Base-by-base conservation (phyloP, 1,140 invertebrate genomes). In the Pectinophora gossypiella region DNA sequence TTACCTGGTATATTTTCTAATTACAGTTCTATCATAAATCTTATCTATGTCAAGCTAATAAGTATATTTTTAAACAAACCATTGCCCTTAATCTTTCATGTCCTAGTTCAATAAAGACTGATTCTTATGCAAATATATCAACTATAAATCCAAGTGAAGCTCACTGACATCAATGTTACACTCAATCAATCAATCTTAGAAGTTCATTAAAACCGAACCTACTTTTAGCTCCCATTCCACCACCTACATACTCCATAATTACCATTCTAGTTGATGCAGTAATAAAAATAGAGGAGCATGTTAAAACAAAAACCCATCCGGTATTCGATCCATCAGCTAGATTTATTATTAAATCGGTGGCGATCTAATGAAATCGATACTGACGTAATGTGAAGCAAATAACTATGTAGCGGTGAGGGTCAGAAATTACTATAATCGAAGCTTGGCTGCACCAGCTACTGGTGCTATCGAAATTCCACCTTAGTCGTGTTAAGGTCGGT, bases 311-410 rank as follows among this genome's bases (percentile, higher is more conserved):
- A 77, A 68, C 64, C 54, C 76, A 79, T 79, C 76, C 74, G 76
- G 66, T 13, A 43, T 55, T 44, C 58, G 63, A 74, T 68, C 56
- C 63, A 67, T 63, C 59, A 51, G 45, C 52, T 49, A 55, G 61
- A 60, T 63, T 63, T 59, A 64, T 72, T 72, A 75, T 78, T 81
- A 75, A 79, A 72, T 74, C 63, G 50, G 68, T 68, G 61, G 64
- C 60, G 57, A 68, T 76, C 52, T 79, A 84, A 84, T 84, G 76
- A 81, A 81, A 81, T 80, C 76, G 76, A 84, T 80, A 80, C 61
- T 75, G 64, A 66, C 64, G 68, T 73, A 72, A 72, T 68, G 57
- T 63, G 59, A 54, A 57, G 58, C 61, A 70, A 72, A 75, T 71
- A 68, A 66, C 59, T 54, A 64, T 44, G 48, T 59, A 36, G 59